Evolutionary conservation across 2,888 invertebrate genomes (phyloP).

Genomic region (Zootermopsis nevadensis): DNA sequence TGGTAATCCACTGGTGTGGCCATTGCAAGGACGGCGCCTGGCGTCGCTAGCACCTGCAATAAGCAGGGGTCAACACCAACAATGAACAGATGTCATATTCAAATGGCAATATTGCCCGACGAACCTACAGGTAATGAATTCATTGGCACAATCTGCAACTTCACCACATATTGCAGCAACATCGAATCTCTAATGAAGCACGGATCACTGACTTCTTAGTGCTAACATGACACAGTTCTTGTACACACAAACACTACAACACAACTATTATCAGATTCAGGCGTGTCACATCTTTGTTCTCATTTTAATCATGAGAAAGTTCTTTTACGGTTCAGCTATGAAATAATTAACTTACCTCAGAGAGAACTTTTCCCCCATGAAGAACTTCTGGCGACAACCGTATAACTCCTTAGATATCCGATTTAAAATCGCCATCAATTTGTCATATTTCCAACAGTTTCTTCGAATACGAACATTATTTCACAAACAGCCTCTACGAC

Average conservation of each 20-base stretch:
- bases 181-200: not conserved
- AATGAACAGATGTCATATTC: slow-evolving; percentile 39
- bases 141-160: not conserved
- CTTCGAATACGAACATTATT: slow-evolving; percentile 27
- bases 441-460: slow-evolving; percentile 9
- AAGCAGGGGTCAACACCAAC: slow-evolving; percentile 8
- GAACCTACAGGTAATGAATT: not conserved
- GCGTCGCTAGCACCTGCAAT: slow-evolving; percentile 53
- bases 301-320: slow-evolving; percentile 49
- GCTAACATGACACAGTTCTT: not conserved
- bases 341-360: slow-evolving; percentile 1
- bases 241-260: not conserved
- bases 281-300: slow-evolving; percentile 50
- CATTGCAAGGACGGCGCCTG: slow-evolving; percentile 61
- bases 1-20: slow-evolving; percentile 67
- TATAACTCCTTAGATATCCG: slow-evolving; percentile 10
- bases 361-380: slow-evolving; percentile 29
- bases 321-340: not conserved
- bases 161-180: not conserved
- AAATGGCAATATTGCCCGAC: not conserved
- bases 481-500: not conserved
- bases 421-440: slow-evolving; percentile 32
- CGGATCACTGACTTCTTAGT: not conserved
- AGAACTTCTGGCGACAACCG: not conserved
- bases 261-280: slow-evolving; percentile 24